Conservation (phyloP, 2,888 invertebrate genomes). For the Brenthis ino region DNA sequence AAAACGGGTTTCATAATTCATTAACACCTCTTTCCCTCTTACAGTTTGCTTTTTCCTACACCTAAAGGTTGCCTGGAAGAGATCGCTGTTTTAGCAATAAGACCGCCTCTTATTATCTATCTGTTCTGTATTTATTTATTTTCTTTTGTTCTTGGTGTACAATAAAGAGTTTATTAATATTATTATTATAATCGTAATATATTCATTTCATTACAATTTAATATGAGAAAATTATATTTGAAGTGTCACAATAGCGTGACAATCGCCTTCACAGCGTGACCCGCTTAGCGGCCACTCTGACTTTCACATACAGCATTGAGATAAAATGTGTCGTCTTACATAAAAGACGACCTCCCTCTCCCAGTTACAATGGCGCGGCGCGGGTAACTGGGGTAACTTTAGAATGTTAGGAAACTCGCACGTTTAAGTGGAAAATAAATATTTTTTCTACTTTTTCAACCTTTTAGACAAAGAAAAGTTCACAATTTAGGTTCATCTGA, state of each 20-base stretch:
- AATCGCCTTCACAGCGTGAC: conserved; percentile 27
- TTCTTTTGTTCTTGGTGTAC: too few species aligned
- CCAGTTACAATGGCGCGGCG: conserved; percentile 30
- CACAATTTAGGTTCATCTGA: background rate
- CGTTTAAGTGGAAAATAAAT: conserved; percentile 13
- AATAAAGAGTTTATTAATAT: too few species aligned
- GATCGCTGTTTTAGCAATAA: too few species aligned
- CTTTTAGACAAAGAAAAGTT: conserved; percentile 11
- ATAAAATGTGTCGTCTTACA: conserved; percentile 45
- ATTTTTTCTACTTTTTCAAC: conserved; percentile 16
- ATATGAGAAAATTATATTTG: conserved; percentile 12
- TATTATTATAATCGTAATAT: background rate
- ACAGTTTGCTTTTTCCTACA: too few species aligned
- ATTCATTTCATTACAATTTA: background rate
- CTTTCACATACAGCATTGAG: conserved; percentile 35
- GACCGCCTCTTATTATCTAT: too few species aligned
- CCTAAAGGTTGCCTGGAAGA: too few species aligned
- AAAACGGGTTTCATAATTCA: background rate
- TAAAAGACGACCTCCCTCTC: conserved; percentile 58
- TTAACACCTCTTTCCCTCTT: too few species aligned
- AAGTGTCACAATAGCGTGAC: conserved; percentile 22
- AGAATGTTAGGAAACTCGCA: conserved; percentile 19
- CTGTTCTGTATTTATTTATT: too few species aligned
- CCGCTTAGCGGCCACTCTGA: conserved; percentile 26
- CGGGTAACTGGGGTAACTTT: conserved; percentile 34